These are phyloP conservation scores for Exaiptasia diaphana DNA, from an alignment of 64 coral and sea anemone genomes.

Conservation along the genomic window DNA sequence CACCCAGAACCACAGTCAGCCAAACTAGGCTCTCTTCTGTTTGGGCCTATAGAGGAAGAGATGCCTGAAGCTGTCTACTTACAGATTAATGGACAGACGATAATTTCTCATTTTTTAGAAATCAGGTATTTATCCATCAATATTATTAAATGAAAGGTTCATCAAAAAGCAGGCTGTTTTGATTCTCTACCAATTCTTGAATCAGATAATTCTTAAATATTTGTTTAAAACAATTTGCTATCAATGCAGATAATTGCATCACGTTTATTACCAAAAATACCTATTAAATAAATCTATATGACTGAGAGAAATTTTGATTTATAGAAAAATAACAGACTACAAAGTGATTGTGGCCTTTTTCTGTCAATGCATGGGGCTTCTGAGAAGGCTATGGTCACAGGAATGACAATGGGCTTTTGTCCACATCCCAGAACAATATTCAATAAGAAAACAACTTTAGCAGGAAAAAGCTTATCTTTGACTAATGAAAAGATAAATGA, in stretches of 20 bases:
- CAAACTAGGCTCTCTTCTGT: constrained; percentile 47
- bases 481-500: neutral
- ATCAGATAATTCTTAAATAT: too few relatives aligned
- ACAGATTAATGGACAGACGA: constrained; percentile 54
- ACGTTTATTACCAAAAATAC: too few relatives aligned
- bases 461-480: neutral
- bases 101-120: constrained; percentile 13
- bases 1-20: constrained; percentile 49
- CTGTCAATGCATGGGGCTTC: neutral
- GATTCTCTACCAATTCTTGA: too few relatives aligned
- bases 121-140: neutral
- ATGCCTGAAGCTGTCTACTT: constrained; percentile 50
- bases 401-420: neutral
- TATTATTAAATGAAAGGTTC: neutral
- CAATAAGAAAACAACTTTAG: neutral
- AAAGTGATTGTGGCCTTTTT: neutral
- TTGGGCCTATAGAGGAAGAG: constrained; percentile 47
- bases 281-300: neutral
- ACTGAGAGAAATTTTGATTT: neutral
- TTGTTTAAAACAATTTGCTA: too few relatives aligned
- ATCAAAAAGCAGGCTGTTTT: neutral
- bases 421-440: neutral
- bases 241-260: too few relatives aligned
- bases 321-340: neutral
- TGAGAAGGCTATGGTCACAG: neutral